These are phyloP conservation scores for Cyaniris semiargus DNA, from an alignment of 2,888 invertebrate genomes.

Conservation along the genomic window DNA sequence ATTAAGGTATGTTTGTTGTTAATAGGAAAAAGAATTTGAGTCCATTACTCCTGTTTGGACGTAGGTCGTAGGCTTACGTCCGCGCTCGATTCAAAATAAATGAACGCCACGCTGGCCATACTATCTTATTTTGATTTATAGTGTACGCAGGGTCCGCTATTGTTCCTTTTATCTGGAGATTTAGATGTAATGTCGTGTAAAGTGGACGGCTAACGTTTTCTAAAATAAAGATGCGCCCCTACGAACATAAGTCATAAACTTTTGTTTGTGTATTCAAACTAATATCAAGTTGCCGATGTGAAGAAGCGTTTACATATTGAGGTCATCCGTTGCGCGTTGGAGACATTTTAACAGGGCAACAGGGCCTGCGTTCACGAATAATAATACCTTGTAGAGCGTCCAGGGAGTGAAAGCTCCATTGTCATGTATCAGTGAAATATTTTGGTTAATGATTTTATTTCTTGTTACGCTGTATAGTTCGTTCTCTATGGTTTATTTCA, in stretches of 20 bases:
- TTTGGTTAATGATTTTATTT: slow-evolving; percentile 2
- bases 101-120: slow-evolving; percentile 56
- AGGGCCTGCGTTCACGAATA: background rate
- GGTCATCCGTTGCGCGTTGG: background rate
- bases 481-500: background rate
- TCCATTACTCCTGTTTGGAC: slow-evolving; percentile 48
- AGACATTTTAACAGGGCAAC: background rate
- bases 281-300: no score
- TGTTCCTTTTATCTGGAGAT: slow-evolving; percentile 64
- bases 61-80: slow-evolving; percentile 44
- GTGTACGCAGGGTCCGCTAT: slow-evolving; percentile 51
- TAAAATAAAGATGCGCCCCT: background rate
- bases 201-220: slow-evolving; percentile 42
- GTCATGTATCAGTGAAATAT: background rate
- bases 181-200: slow-evolving; percentile 70
- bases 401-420: background rate
- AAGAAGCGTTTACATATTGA: no score
- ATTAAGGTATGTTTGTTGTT: slow-evolving; percentile 46
- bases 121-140: slow-evolving; percentile 68
- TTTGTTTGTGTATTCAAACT: background rate
- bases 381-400: background rate
- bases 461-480: background rate
- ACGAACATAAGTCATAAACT: background rate
- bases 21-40: slow-evolving; percentile 47
- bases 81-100: slow-evolving; percentile 47